Base-by-base conservation (phyloP, 2,888 invertebrate species). In the Phyllotreta striolata region DNA sequence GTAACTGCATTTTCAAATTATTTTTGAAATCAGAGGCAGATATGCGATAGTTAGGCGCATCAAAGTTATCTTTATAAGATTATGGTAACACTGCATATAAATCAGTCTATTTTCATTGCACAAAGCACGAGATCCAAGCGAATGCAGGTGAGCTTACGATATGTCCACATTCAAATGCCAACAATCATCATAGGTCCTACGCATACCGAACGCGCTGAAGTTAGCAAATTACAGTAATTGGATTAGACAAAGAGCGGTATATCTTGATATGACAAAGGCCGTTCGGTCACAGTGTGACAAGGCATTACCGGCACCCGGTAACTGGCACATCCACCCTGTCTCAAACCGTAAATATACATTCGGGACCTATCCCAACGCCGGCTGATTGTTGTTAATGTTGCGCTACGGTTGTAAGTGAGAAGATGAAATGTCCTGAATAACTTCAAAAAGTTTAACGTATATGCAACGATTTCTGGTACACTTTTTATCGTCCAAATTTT, bases 241-340 rank as follows among this genome's bases (percentile, higher is more conserved):
- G 60, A 60, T 60, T 60, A 60, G 60, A 44, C 52, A 60, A 54
- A 60, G 60, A 60, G 43, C 60, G 44, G 60, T 60, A 60, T 60
- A 60, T 60, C 43, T 52, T 44, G 54, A 60, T 60, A 44, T 52
- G 60, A 60, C 60, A 54, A 60, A 52, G 52, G 44, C 60, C 52
- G 13, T 51, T 59, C 43, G 60, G 60, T 44, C 60, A 44, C 24
- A 44, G 44, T 60, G 52, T 44, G 59, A 59, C 60, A 60, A 38
- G 44, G 41, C 60, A 51, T 60, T 60, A 60, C 44, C 39, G 14
- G 44, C 51, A 51, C 51, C 43, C 34, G 51, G 51, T 35, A 35
- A 49, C n/a, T 6, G 35, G 37, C 35, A 12, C 49, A 49, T 49
- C 49, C 49, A 35, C 49, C 37, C 4, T 3, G 12, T 34, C 37